phyloP scores from a whole-genome alignment of 2,797 vertebrate species.

The Picus viridis region DNA sequence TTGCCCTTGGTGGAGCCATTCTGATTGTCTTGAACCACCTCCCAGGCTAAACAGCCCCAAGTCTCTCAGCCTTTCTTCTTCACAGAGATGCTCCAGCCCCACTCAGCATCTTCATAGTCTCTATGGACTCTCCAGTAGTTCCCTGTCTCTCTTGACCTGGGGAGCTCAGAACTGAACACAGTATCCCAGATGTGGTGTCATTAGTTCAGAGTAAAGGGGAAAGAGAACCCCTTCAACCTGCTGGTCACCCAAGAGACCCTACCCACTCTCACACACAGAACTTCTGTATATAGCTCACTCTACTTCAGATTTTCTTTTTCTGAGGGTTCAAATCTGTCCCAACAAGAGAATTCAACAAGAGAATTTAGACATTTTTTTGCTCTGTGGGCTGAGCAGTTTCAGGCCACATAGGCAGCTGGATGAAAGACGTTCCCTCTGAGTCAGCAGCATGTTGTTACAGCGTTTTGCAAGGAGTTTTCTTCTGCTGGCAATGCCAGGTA shows the following conservation, averaged over 20 bases:
- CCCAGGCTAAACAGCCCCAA: no score
- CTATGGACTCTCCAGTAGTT: no score
- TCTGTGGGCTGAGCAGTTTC: not conserved
- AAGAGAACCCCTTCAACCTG: no score
- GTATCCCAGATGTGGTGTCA: no score
- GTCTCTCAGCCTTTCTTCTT: no score
- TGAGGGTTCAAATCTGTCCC: not conserved
- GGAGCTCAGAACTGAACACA: no score
- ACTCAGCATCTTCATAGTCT: no score
- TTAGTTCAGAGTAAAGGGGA: no score
- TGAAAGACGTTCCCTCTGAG: not conserved
- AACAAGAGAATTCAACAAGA: not conserved
- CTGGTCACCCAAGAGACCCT: not conserved
- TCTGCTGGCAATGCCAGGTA: not conserved
- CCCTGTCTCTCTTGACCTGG: no score
- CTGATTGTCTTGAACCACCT: no score
- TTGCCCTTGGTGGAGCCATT: no score
- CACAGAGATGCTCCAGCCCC: no score
- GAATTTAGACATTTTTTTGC: not conserved
- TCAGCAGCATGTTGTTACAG: not conserved
- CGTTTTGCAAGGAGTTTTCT: not conserved
- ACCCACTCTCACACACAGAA: fast-evolving
- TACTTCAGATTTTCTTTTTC: not conserved
- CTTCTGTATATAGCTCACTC: not conserved
- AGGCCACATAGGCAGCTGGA: not conserved